Percentiles rank a stretch among this genome's conserved stretches.
These are phyloP conservation scores for Sipunculus nudus DNA, from an alignment of 2,888 invertebrate genomes.

Conservation along the genomic window DNA sequence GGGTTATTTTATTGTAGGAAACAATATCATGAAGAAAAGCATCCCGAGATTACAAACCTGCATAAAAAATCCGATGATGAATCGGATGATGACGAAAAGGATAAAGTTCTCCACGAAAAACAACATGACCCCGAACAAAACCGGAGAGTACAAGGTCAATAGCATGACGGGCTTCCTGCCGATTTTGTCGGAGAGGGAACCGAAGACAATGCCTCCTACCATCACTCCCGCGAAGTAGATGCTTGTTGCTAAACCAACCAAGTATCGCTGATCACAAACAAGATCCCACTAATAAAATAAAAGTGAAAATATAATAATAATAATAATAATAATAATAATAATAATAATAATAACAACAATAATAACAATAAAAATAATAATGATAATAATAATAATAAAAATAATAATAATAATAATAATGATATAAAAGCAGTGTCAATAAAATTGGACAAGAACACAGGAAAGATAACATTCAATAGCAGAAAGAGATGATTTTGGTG, in stretches of 20 bases:
- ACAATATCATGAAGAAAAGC: no score
- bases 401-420: no score
- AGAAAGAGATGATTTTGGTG: no score
- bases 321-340: neutral
- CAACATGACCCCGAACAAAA: slow-evolving; percentile 44
- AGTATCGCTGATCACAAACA: slow-evolving; percentile 44
- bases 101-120: slow-evolving; percentile 42
- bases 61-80: slow-evolving; percentile 48
- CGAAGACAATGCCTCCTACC: slow-evolving; percentile 54
- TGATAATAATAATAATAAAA: no score
- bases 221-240: slow-evolving; percentile 56
- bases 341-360: neutral
- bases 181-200: slow-evolving; percentile 50
- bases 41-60: slow-evolving; percentile 45
- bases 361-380: no score
- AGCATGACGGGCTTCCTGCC: slow-evolving; percentile 50
- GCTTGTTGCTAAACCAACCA: slow-evolving; percentile 46
- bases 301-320: neutral
- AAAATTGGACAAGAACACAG: no score
- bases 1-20: no score
- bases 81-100: slow-evolving; percentile 47
- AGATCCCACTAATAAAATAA: slow-evolving; percentile 48
- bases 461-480: no score
- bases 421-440: no score
- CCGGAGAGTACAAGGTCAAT: slow-evolving; percentile 40